These are phyloP conservation scores for Ditylenchus dipsaci DNA, from an alignment of 1,140 invertebrate species.

Conservation along the genomic window DNA sequence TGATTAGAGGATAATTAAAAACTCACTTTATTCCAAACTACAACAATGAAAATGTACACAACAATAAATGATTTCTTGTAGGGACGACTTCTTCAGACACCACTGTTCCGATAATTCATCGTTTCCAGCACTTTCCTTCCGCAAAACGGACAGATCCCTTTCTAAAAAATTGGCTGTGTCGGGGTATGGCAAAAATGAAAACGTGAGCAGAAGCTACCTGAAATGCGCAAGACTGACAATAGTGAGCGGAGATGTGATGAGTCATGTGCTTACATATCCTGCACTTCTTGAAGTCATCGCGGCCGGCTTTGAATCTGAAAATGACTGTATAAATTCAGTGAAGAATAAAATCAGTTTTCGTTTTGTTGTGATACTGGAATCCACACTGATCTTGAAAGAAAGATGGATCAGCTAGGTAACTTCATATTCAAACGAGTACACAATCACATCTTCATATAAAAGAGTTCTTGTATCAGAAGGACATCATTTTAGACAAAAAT, in stretches of 20 bases:
- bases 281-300: slow-evolving; percentile 36
- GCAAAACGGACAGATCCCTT: slow-evolving; percentile 41
- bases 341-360: too few species aligned
- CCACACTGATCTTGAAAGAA: too few species aligned
- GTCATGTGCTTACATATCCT: slow-evolving; percentile 37
- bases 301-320: slow-evolving; percentile 35
- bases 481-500: too few species aligned
- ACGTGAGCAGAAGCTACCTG: neutral
- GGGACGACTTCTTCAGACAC: neutral
- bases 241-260: slow-evolving; percentile 20
- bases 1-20: neutral
- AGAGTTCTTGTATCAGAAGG: too few species aligned
- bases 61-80: too few species aligned
- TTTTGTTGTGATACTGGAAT: too few species aligned
- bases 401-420: too few species aligned
- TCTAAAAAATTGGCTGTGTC: too few species aligned
- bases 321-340: neutral
- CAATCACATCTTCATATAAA: too few species aligned
- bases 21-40: neutral
- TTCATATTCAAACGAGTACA: too few species aligned
- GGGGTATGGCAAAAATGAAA: too few species aligned
- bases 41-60: too few species aligned
- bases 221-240: slow-evolving; percentile 3
- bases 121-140: slow-evolving; percentile 36
- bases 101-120: slow-evolving; percentile 21